Evolutionary conservation across 92 coral and sea anemone species (phyloP), one percentile per base, ranked within the genome.

Genomic region (Paramuricea clavata): DNA sequence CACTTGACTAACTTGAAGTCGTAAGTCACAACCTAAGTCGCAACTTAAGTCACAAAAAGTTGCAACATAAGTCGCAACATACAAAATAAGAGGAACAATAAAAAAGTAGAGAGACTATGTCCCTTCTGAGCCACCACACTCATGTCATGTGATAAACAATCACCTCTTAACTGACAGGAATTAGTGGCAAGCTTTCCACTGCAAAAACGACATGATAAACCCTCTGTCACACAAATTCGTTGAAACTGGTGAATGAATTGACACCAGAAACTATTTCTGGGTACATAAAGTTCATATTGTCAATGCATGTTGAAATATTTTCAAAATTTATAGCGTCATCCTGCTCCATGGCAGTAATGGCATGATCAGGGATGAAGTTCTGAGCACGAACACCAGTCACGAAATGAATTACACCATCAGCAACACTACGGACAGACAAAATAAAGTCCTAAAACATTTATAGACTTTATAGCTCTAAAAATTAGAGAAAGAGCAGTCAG

Each of bases 71-170:
- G 2, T 50, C 59, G 59, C 59, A 50, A 50, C 59, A 13, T 50
- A 50, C 10, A 4, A 39, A 39, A 39, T n/a, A n/a, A n/a, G n/a
- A n/a, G n/a, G n/a, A n/a, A n/a, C n/a, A n/a, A n/a, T n/a, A n/a
- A n/a, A n/a, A n/a, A n/a, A n/a, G n/a, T n/a, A n/a, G n/a, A n/a
- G n/a, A n/a, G n/a, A n/a, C n/a, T n/a, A n/a, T n/a, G n/a, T n/a
- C n/a, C n/a, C n/a, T n/a, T n/a, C n/a, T n/a, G n/a, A n/a, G n/a
- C n/a, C n/a, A n/a, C n/a, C n/a, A n/a, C n/a, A n/a, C 82, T 47
- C 36, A 61, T 44, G 69, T 47, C 21, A 23, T 52, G 62, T 78
- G 39, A 61, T 86, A 86, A 33, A 86, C 50, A 59, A 86, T 75
- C 31, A 86, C 65, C 47, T 34, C 85, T 23, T 86, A 69, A 19